phyloP scores from a whole-genome alignment of 2,888 invertebrate genomes.

The Endomychus coccineus region DNA sequence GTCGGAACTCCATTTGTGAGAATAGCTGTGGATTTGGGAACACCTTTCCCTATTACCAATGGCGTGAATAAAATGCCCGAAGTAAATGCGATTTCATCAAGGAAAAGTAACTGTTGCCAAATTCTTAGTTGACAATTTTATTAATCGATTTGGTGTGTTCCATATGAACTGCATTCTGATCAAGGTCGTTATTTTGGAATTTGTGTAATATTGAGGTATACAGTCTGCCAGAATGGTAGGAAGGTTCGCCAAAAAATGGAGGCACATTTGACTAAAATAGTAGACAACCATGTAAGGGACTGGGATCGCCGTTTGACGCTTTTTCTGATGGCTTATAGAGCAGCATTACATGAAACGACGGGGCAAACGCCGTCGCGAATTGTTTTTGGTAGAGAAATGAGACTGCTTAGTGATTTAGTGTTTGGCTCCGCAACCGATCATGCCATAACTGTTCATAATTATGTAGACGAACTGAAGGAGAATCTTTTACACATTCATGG shows the following conservation, averaged over 20 bases:
- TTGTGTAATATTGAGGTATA: conserved; percentile 22
- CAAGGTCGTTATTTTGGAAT: conserved; percentile 30
- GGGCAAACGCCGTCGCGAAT: conserved; percentile 14
- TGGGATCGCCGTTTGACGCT: too few relatives aligned
- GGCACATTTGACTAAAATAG: conserved; percentile 19
- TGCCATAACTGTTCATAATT: neutral
- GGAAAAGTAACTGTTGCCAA: conserved; percentile 29
- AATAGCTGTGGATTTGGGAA: conserved; percentile 22
- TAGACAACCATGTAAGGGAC: conserved; percentile 9
- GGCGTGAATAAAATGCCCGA: conserved; percentile 25
- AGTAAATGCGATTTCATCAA: conserved; percentile 29
- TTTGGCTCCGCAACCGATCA: too few relatives aligned
- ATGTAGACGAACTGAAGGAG: neutral
- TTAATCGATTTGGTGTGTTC: conserved; percentile 21
- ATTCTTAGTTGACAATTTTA: conserved; percentile 20
- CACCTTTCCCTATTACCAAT: conserved; percentile 20
- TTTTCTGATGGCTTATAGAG: too few relatives aligned
- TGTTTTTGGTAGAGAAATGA: conserved; percentile 14
- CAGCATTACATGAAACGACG: too few relatives aligned
- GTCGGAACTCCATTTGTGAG: conserved; percentile 22
- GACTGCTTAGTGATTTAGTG: too few relatives aligned
- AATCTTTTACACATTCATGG: too few relatives aligned
- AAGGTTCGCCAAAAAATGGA: conserved; percentile 24
- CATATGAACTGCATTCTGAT: conserved; percentile 25
- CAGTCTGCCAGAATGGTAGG: conserved; percentile 31